Evolutionary conservation across 2,797 vertebrate species (phyloP), one percentile per base, ranked within the genome.

Genomic region (Eidolon dupreanum): DNA sequence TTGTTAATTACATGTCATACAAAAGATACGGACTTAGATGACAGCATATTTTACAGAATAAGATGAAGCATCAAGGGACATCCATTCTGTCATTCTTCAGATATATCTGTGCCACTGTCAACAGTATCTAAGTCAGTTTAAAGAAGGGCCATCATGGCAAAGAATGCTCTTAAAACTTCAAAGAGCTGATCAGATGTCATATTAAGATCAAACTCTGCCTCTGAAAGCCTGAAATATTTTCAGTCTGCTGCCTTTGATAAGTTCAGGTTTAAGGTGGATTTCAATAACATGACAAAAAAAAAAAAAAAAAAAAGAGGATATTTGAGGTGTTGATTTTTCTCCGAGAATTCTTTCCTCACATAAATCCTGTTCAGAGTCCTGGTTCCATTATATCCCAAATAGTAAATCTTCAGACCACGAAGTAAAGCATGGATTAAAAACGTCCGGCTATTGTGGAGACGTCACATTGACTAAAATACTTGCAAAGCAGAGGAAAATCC

Each of bases 1-100:
- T 95, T 68, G 86, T 97, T 98, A 98, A 98, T 98, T 98, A 96
- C 38, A 91, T 36, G 70, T 97, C 90, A 95, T 97, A 87, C 95
- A 88, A 97, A 98, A 96, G 74, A 97, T 20, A 89, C 49, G 74
- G 84, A 79, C 96, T 95, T 65, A 89, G 75, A 94, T 81, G 90
- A 94, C 96, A 98, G 92, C 41, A 66, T 46, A 65, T 89, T 88
- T 97, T 53, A 86, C 12, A 97, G 94, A 98, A 94, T 91, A 84
- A 95, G 93, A 97, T 2, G 24, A 96, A 87, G 1, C 78, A 88
- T 68, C 61, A 74, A 51, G 95, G 89, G 73, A 38, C 19, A 41
- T n/a, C 65, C 55, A 36, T 31, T 79, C 89, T 61, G 63, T 36
- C 86, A 63, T 95, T 22, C 16, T 89, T 97, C 49, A 77, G 89